Evolutionary conservation across 1,140 invertebrate species (phyloP).

Genomic region (Drosophila virilis): DNA sequence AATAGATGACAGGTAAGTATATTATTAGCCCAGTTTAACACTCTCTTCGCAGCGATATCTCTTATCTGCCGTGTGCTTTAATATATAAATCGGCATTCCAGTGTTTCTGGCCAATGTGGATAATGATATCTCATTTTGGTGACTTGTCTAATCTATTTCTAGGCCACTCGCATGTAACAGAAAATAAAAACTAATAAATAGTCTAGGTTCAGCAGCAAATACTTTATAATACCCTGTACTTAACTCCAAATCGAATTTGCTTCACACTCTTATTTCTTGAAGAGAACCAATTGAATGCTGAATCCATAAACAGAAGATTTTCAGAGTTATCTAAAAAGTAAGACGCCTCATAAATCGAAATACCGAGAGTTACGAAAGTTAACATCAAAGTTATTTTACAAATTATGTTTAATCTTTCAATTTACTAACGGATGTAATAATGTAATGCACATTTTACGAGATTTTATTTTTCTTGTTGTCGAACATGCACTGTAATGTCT

Average conservation of each 20-base stretch:
- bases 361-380: no score
- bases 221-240: not conserved
- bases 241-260: no score
- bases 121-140: slow-evolving; percentile 41
- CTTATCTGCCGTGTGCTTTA: slow-evolving; percentile 21
- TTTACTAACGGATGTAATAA: no score
- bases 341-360: no score
- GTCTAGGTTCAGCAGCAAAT: not conserved
- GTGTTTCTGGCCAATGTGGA: slow-evolving; percentile 26
- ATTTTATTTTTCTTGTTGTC: not conserved
- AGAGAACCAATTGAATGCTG: no score
- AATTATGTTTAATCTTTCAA: no score
- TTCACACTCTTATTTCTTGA: no score
- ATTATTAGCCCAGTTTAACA: slow-evolving; percentile 15
- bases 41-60: slow-evolving; percentile 17
- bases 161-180: not conserved
- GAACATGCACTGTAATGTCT: not conserved
- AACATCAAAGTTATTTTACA: not conserved
- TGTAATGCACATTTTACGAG: no score
- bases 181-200: not conserved
- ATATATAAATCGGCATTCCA: slow-evolving; percentile 31
- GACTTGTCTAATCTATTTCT: slow-evolving; percentile 38
- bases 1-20: slow-evolving; percentile 4
- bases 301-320: no score
- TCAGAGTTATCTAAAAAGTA: no score